Base-by-base conservation (phyloP, 2,888 invertebrate genomes). In the Scelioninae gen. 2 region DNA sequence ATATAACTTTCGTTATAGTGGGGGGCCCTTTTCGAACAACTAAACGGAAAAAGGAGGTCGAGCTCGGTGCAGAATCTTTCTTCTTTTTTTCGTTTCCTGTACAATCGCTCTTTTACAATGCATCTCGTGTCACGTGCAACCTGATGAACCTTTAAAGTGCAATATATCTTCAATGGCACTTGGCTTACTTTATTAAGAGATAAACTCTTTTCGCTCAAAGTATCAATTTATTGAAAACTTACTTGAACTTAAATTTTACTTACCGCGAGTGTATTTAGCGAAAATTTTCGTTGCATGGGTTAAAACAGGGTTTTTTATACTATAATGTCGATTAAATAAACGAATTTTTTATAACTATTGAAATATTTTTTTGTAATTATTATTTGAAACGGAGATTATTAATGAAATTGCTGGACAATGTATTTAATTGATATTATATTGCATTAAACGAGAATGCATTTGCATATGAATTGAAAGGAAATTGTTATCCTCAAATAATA, bases 1-100 rank as follows among this genome's bases (percentile, higher is more conserved):
- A 73, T 73, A 73, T 73, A 55, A 75, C 45, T 75, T 74, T 75
- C 70, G 70, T 73, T 63, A 70, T 60, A n/a, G n/a, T n/a, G n/a
- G 64, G 55, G 61, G 73, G 73, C 67, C 69, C 70, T 70, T 71
- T 75, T 60, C 43, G 63, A 68, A 57, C 60, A 65, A 67, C 67
- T 70, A 70, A 67, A 73, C 57, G 50, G 33, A 43, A 60, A 71
- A 75, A 73, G 70, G 68, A 33, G 75, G 75, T 73, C 75, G 64
- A 63, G 57, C 67, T 55, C 63, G 13, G 71, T 64, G 71, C 60
- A 64, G 70, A 71, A 67, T 73, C 69, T 73, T 70, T 67, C 70
- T 50, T 68, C 55, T 71, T 65, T 61, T 64, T 69, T 70, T 55
- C 64, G 33, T 58, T 76, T 76, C 73, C 73, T 76, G 58, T 64